These are phyloP conservation scores for Trachurus trachurus DNA, from an alignment of 2,797 vertebrate species.

Conservation along the genomic window DNA sequence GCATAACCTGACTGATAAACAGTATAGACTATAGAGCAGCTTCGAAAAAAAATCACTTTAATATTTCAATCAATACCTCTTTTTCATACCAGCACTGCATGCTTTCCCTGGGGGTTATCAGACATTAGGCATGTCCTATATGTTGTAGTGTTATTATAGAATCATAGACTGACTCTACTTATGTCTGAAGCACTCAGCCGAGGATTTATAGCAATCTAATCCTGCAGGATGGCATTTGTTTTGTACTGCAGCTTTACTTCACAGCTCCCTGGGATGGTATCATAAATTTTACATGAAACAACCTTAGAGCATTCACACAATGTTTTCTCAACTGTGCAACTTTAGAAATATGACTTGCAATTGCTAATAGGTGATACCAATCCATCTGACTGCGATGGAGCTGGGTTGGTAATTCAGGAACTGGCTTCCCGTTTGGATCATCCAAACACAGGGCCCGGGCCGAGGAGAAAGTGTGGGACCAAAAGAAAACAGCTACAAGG, in stretches of 20 bases:
- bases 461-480: neutral
- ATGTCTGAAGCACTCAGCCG: neutral
- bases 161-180: neutral
- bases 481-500: neutral
- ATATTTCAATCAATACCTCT: neutral
- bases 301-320: neutral
- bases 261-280: neutral
- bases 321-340: neutral
- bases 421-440: conserved; percentile 41
- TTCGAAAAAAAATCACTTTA: neutral
- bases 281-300: neutral
- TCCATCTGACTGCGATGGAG: conserved; percentile 12
- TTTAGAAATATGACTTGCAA: no score
- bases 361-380: neutral
- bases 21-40: neutral
- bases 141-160: neutral
- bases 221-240: neutral
- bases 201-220: neutral
- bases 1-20: conserved; percentile 1
- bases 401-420: conserved; percentile 32
- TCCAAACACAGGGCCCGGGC: conserved; percentile 50
- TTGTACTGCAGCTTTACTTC: neutral
- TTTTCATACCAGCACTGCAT: neutral
- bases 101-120: neutral
- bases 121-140: no score